Evolutionary conservation across 1,140 invertebrate genomes (phyloP), one percentile per base, ranked within the genome.

Genomic region (Halictus rubicundus): DNA sequence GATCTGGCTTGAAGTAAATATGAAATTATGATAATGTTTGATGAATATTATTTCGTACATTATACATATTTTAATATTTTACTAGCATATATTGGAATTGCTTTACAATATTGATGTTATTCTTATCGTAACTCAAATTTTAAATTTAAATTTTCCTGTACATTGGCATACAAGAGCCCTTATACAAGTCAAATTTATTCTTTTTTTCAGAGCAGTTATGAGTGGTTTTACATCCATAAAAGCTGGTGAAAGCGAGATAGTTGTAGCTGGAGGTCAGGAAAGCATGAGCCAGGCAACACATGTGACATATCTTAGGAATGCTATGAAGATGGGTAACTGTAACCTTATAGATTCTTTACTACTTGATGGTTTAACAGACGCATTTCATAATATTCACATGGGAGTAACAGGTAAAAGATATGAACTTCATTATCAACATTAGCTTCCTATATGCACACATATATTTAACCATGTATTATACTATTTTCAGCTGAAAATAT

Each of bases 241-340:
- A 85, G 90, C 91, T 77, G 96, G 95, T 4, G 96, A 97, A 89
- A 93, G 95, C 49, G 91, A 95, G 25, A 93, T 98, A 69, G 94
- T 97, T 7, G 94, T 98, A 60, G 96, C 96, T 88, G 97, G 97
- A 52, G 97, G 97, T 1, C 96, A 97, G 93, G 97, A 98, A 93
- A 96, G 92, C 85, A 98, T 98, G 97, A 97, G 96, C 79, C 94
- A 95, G 90, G 95, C 97, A 9, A 96, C 96, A 10, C 97, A 98
- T 92, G 94, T 94, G 37, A 92, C 95, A 65, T 91, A 95, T 80
- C 82, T 98, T 72, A 94, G 97, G 77, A 89, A 92, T 83, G 96
- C 95, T 52, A 84, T 94, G 0, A 97, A 96, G 93, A 94, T 97
- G 92, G 97, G 97, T 27, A 89, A 95, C 88, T 91, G 92, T 14